These are phyloP conservation scores for Trichonephila clavipes DNA, from an alignment of 1,140 invertebrate genomes.

Conservation along the genomic window DNA sequence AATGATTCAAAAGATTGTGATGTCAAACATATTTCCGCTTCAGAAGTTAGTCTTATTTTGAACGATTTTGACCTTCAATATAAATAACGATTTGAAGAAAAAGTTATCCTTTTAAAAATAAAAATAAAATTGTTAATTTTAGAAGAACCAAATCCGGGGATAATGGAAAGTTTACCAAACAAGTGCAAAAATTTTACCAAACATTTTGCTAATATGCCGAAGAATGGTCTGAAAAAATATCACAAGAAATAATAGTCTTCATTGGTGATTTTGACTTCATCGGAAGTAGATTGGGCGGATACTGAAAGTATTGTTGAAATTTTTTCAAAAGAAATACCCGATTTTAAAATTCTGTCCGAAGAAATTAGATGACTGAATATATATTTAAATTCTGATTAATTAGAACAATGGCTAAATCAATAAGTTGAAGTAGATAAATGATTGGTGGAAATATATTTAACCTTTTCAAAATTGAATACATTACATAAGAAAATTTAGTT, in stretches of 20 bases:
- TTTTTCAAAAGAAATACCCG: neutral
- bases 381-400: conserved; percentile 20
- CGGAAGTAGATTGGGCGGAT: too few relatives aligned
- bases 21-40: neutral
- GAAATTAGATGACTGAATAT: neutral
- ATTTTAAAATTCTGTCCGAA: conserved; percentile 30
- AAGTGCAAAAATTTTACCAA: conserved; percentile 24
- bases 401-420: neutral
- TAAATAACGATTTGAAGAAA: conserved; percentile 32
- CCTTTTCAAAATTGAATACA: neutral
- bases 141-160: neutral
- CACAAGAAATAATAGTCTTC: neutral
- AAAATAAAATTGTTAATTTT: neutral
- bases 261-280: neutral
- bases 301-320: neutral
- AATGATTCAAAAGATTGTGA: conserved; percentile 48
- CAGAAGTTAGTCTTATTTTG: conserved; percentile 27
- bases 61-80: conserved; percentile 25
- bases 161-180: neutral
- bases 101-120: conserved; percentile 1
- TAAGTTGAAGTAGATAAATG: neutral
- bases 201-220: neutral
- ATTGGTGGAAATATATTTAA: neutral
- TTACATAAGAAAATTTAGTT: conserved; percentile 26
- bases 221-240: conserved; percentile 3